phyloP scores from a whole-genome alignment of 2,113 vertebrate genomes.

The Origma solitaria region DNA sequence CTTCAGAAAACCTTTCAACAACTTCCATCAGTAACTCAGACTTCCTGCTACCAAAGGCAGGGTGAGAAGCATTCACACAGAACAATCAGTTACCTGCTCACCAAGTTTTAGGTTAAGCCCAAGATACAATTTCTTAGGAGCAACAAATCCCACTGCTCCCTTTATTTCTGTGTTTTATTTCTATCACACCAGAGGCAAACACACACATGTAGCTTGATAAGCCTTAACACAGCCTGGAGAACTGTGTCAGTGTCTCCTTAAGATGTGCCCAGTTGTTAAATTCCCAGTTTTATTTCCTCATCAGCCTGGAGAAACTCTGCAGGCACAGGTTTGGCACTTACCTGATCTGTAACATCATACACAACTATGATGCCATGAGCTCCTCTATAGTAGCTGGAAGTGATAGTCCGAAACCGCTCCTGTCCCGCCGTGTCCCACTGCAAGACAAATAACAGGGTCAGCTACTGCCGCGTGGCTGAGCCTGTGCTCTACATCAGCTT shows the following conservation, averaged over 20 bases:
- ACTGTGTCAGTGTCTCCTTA: background rate
- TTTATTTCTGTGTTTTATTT: background rate
- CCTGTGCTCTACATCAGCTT: accelerated
- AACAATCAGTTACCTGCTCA: background rate
- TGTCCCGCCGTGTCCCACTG: constrained; percentile 98
- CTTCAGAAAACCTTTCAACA: background rate
- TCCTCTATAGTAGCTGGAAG: constrained; percentile 98
- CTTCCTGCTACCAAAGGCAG: background rate
- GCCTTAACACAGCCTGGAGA: background rate
- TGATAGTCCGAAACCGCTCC: constrained; percentile 96
- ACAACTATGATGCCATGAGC: constrained; percentile 98
- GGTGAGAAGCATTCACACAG: background rate
- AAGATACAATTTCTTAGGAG: background rate
- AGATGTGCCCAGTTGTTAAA: background rate
- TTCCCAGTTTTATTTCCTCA: background rate
- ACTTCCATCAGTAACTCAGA: background rate
- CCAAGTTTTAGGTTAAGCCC: background rate
- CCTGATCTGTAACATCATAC: constrained; percentile 97
- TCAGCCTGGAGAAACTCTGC: background rate
- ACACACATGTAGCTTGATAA: background rate
- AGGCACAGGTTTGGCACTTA: constrained; percentile 46
- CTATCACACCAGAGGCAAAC: background rate
- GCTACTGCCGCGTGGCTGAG: background rate
- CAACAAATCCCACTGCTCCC: background rate
- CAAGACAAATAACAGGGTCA: background rate